Base-by-base conservation (phyloP, 1,140 invertebrate genomes). In the Drosophila asahinai region DNA sequence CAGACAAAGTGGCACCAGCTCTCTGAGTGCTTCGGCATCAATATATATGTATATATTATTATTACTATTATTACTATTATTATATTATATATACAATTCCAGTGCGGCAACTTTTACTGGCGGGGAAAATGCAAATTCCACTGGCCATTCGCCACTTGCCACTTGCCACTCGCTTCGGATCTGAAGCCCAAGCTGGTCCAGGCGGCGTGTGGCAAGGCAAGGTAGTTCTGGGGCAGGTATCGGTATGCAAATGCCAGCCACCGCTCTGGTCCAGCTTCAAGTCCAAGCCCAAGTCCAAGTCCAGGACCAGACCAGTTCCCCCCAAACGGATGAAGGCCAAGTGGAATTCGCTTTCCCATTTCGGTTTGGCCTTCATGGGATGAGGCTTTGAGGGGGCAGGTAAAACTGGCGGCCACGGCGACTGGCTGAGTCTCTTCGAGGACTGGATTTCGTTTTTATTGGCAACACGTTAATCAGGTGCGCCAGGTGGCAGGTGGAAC, bases 271-370 rank as follows among this genome's bases (percentile, higher is more conserved):
- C 54, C 38, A 17, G 59, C 33, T 17, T 17, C 30, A 14, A 30
- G 25, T 12, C 65, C 30, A 47, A 19, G 12, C 22, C 33, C 51
- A 36, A 9, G 33, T 38, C 33, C 51, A 14, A 8, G 49, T 54
- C 33, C 33, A 19, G 12, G n/a, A 14, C 54, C 54, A 14, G 70
- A 76, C 82, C 57, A 86, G 78, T 86, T 70, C 42, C 51, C 43
- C 51, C 60, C 58, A 54, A 62, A 74, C 49, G 61, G 79, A 77
- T 72, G 73, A 80, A 49, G 54, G 70, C 68, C 71, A 73, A 52
- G 27, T 87, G 83, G 83, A 89, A 87, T 87, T 89, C 86, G 83
- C 86, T 89, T 89, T 83, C 83, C 76, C 80, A 77, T 71, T 84
- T 78, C 45, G 45, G 45, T 61, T 71, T 25, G 68, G 67, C 70